Percentiles rank a stretch among this genome's conserved stretches.
Conservation (phyloP, 92 coral and sea anemone species). For the Virgularia gustaviana region DNA sequence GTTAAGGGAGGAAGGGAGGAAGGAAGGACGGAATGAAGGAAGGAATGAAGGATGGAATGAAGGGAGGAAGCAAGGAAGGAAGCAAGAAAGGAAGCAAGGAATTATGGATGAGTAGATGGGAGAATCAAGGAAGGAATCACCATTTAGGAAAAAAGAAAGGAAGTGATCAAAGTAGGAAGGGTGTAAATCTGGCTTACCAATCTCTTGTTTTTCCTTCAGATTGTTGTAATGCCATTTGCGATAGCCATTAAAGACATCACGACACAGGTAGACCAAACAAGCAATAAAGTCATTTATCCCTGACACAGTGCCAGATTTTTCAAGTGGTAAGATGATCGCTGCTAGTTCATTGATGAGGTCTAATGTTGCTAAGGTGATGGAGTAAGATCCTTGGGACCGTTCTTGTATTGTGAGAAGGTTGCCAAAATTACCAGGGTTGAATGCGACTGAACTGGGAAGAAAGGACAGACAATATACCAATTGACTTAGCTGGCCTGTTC, state of each 20-base stretch:
- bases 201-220: slow-evolving; percentile 73
- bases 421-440: slow-evolving; percentile 87
- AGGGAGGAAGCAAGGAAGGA: neutral
- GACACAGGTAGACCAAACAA: slow-evolving; percentile 73
- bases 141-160: neutral
- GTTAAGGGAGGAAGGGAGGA: slow-evolving; percentile 14
- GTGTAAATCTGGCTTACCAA: slow-evolving; percentile 54
- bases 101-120: neutral
- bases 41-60: slow-evolving; percentile 8
- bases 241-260: slow-evolving; percentile 86
- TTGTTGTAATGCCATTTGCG: slow-evolving; percentile 85
- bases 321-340: slow-evolving; percentile 66
- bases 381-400: slow-evolving; percentile 72
- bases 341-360: slow-evolving; percentile 68
- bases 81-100: neutral
- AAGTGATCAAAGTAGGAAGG: neutral
- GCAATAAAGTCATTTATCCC: slow-evolving; percentile 80
- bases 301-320: slow-evolving; percentile 56
- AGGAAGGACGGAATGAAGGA: slow-evolving; percentile 13
- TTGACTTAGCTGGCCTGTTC: no score
- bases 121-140: neutral
- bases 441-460: slow-evolving; percentile 63
- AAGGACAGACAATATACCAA: no score
- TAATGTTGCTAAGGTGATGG: slow-evolving; percentile 84
- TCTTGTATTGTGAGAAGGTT: slow-evolving; percentile 68